phyloP scores from a whole-genome alignment of 2,888 invertebrate genomes.

The Altica lythri region DNA sequence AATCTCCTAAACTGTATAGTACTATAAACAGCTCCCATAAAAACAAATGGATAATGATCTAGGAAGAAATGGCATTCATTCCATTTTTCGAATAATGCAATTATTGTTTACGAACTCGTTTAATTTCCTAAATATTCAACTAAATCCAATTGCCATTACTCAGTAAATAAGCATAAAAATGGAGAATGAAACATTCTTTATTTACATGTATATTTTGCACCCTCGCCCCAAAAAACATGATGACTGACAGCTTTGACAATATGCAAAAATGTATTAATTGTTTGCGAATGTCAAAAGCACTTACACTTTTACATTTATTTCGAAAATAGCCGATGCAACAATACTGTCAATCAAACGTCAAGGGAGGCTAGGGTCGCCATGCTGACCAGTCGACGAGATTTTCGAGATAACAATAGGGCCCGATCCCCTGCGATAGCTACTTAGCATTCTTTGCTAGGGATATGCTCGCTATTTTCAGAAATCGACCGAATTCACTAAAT shows the following conservation, averaged over 20 bases:
- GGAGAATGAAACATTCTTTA: background rate
- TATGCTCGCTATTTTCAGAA: too few species aligned
- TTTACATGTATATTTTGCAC: constrained; percentile 6
- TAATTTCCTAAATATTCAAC: too few species aligned
- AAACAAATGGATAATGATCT: too few species aligned
- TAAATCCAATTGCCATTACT: too few species aligned
- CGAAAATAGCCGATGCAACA: constrained; percentile 35
- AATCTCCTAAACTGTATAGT: too few species aligned
- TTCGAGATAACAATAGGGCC: constrained; percentile 19
- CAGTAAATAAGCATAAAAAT: too few species aligned
- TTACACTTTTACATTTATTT: constrained; percentile 37
- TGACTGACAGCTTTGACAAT: constrained; percentile 39
- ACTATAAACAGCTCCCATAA: too few species aligned
- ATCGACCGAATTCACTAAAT: too few species aligned
- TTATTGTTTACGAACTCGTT: too few species aligned
- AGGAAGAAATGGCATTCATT: too few species aligned
- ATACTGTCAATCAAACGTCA: constrained; percentile 42
- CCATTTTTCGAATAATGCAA: too few species aligned
- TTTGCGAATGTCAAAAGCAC: constrained; percentile 46
- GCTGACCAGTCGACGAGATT: constrained; percentile 32
- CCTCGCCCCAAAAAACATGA: constrained; percentile 27
- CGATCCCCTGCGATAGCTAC: constrained; percentile 29
- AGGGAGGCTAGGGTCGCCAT: constrained; percentile 30
- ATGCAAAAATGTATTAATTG: constrained; percentile 45
- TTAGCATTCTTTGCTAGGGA: constrained; percentile 27